phyloP scores from a whole-genome alignment of 2,113 vertebrate genomes.

The Podiceps cristatus region DNA sequence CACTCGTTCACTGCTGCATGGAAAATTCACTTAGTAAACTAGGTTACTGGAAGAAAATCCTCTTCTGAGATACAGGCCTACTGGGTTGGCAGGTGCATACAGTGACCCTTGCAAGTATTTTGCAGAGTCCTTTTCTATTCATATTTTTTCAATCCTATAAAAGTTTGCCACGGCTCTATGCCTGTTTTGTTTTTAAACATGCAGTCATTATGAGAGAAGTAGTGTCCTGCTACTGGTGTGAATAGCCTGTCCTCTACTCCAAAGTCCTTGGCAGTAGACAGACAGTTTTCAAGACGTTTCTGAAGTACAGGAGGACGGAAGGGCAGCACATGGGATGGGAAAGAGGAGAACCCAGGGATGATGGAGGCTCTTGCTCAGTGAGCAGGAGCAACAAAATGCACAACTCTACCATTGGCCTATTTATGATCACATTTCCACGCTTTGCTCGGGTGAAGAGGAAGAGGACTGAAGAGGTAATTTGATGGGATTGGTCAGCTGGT shows the following conservation, averaged over 20 bases:
- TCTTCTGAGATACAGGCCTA: neutral
- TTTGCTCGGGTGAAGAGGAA: neutral
- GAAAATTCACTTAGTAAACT: conserved; percentile 26
- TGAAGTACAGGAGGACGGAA: neutral
- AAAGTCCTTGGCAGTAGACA: neutral
- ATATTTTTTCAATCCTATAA: neutral
- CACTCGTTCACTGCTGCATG: neutral
- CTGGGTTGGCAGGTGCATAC: neutral
- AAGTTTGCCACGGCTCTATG: neutral
- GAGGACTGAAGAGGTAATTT: neutral
- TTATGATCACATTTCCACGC: neutral
- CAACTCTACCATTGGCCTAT: neutral
- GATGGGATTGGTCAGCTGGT: neutral
- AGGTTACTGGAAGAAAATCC: conserved; percentile 34
- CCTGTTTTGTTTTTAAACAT: neutral
- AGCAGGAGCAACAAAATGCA: neutral
- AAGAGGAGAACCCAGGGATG: neutral
- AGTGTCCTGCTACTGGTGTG: neutral
- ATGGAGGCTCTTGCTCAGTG: neutral
- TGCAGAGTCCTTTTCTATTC: neutral
- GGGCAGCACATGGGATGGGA: neutral
- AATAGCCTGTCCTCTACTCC: neutral
- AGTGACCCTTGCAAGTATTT: neutral
- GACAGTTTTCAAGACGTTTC: neutral
- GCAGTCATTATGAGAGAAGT: neutral